phyloP scores from a whole-genome alignment of 2,113 vertebrate genomes.

The Rhinoderma darwinii region DNA sequence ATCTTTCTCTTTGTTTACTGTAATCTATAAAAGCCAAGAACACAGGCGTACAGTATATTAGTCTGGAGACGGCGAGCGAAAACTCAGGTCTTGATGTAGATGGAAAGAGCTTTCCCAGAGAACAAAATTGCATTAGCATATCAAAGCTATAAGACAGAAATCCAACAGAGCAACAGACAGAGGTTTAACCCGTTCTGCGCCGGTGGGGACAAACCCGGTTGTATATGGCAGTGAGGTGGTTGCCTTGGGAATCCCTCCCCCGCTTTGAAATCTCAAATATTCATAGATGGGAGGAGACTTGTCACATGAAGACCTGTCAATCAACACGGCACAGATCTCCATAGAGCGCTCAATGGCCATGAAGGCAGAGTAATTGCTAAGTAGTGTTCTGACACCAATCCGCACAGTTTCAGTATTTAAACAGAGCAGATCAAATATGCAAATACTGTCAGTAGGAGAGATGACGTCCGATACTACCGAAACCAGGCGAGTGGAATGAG shows the following conservation, averaged over 20 bases:
- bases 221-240: not conserved
- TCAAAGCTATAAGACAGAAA: conserved; percentile 51
- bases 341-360: not conserved
- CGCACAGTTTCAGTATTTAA: conserved; percentile 7
- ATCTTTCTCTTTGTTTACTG: conserved; percentile 28
- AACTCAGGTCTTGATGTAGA: conserved; percentile 38
- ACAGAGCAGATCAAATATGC: conserved; percentile 8
- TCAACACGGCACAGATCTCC: not conserved
- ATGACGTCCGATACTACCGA: not conserved
- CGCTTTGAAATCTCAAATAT: conserved; percentile 38
- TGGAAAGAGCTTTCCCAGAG: conserved; percentile 50
- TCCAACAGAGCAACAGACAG: conserved; percentile 41
- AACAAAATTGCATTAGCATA: conserved; percentile 58
- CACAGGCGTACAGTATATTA: conserved; percentile 30
- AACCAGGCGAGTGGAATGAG: conserved; percentile 5
- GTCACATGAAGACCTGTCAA: conserved; percentile 26
- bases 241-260: conserved; percentile 44
- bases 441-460: conserved; percentile 3
- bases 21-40: conserved; percentile 38
- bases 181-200: conserved; percentile 54
- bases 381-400: not conserved
- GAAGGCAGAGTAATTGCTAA: conserved; percentile 16
- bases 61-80: conserved; percentile 14
- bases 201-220: conserved; percentile 12
- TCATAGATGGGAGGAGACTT: conserved; percentile 12